These are phyloP conservation scores for Liopterus haemorrhoidalis DNA, from an alignment of 2,888 invertebrate genomes.

Conservation along the genomic window DNA sequence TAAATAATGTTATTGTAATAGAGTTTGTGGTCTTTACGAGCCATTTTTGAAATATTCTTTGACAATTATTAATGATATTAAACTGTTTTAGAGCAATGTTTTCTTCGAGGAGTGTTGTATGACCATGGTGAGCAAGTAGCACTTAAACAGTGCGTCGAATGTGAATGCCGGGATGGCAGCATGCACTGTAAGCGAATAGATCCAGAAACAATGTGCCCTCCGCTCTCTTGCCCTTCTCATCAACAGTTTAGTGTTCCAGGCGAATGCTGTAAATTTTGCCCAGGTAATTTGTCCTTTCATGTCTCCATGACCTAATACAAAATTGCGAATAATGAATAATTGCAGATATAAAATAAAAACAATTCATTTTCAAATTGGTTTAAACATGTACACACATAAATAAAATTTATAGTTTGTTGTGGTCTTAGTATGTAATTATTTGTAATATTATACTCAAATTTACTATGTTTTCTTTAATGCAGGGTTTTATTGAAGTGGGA, in stretches of 20 bases:
- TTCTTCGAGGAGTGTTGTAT: slow-evolving; percentile 60
- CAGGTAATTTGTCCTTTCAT: slow-evolving; percentile 52
- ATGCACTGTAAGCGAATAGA: slow-evolving; percentile 72
- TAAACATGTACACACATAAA: too few species aligned
- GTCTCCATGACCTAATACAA: slow-evolving; percentile 1
- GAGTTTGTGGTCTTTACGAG: too few species aligned
- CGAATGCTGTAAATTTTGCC: slow-evolving; percentile 86
- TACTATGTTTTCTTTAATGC: too few species aligned
- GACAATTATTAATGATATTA: slow-evolving; percentile 23
- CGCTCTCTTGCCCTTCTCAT: slow-evolving; percentile 66
- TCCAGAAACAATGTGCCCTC: slow-evolving; percentile 69
- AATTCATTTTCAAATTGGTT: too few species aligned
- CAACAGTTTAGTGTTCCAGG: slow-evolving; percentile 77
- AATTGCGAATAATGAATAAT: neutral
- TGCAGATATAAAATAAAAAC: too few species aligned
- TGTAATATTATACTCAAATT: too few species aligned
- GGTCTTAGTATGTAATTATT: too few species aligned
- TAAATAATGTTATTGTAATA: too few species aligned
- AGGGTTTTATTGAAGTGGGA: too few species aligned
- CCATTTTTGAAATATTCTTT: too few species aligned
- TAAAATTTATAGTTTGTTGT: too few species aligned
- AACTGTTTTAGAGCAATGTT: slow-evolving; percentile 61
- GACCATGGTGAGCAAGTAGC: slow-evolving; percentile 75
- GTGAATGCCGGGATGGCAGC: slow-evolving; percentile 75
- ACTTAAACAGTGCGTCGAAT: slow-evolving; percentile 72